Base-by-base conservation (phyloP, 53 echinoderm and acorn worm species). In the Stichopus horrens region DNA sequence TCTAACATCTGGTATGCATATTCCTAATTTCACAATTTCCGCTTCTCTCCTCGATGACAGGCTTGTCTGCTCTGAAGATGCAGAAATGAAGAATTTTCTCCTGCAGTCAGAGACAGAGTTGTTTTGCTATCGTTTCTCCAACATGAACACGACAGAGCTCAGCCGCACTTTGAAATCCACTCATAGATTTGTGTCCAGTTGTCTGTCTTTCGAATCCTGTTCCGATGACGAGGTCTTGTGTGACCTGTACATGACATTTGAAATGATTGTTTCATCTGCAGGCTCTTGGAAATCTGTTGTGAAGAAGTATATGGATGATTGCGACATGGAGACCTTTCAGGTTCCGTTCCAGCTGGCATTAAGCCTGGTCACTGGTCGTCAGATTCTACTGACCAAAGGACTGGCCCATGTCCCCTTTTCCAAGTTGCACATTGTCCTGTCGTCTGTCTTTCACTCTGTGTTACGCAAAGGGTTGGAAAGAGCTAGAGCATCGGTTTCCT, bases 271-370 rank as follows among this genome's bases (percentile, higher is more conserved):
- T 58, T 20, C 74, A 37, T 53, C 89, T 23, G 63, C 74, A 21
- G 79, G 86, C 6, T 89, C 93, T 16, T 98, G 95, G 95, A 55
- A 90, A 5, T 19, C 23, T 8, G 80, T 93, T 6, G 88, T 94
- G 7, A 56, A 89, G 52, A 77, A 76, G 77, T 98, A 95, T 86
- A 94, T 92, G 93, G 87, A 95, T n/a, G 93, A 92, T 23, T 88
- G 88, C 58, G 68, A 67, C 74, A 77, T 53, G 11, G 88, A 91
- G 21, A 76, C 89, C 57, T 89, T 98, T 53, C 57, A 80, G 58
- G 90, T 98, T 52, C 98, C 98, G 4, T 98, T 98, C 75, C 92
- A 98, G 77, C 90, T 94, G 87, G 95, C 93, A 4, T 74, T 94
- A 52, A 86, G 92, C 53, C 86, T 95, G 16, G 91, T 98, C 21